phyloP scores from a whole-genome alignment of 2,888 invertebrate genomes.

The Caenorhabditis becei region DNA sequence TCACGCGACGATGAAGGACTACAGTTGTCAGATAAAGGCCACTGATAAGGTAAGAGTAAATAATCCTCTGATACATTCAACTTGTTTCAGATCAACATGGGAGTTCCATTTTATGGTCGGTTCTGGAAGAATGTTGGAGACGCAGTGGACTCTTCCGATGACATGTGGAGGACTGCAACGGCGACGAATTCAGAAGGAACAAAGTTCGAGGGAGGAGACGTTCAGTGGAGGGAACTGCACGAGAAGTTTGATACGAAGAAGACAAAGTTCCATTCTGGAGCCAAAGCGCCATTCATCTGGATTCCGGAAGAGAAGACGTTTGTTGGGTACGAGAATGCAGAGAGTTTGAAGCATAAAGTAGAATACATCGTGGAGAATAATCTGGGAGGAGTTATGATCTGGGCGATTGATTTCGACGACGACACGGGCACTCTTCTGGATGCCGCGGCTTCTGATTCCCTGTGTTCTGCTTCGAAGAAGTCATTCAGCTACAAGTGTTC shows the following conservation, averaged over 20 bases:
- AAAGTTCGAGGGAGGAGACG: slow-evolving; percentile 76
- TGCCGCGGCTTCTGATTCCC: slow-evolving; percentile 40
- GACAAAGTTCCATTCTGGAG: slow-evolving; percentile 71
- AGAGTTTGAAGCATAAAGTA: slow-evolving; percentile 76
- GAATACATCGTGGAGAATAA: slow-evolving; percentile 74
- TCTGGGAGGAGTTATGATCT: slow-evolving; percentile 80
- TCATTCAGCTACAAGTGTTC: slow-evolving; percentile 75
- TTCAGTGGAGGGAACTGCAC: slow-evolving; percentile 74
- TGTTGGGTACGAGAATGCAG: slow-evolving; percentile 78
- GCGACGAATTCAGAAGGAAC: slow-evolving; percentile 67
- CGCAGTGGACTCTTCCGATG: slow-evolving; percentile 76
- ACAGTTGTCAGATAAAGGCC: slow-evolving; percentile 75
- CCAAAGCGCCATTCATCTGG: slow-evolving; percentile 78
- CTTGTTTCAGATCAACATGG: slow-evolving; percentile 76
- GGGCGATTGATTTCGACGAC: slow-evolving; percentile 81
- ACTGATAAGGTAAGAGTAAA: slow-evolving; percentile 48
- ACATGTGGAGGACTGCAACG: slow-evolving; percentile 80
- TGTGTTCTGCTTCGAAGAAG: slow-evolving; percentile 34
- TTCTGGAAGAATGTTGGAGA: slow-evolving; percentile 80
- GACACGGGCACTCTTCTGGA: slow-evolving; percentile 76
- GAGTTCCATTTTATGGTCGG: slow-evolving; percentile 80
- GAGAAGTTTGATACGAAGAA: slow-evolving; percentile 51
- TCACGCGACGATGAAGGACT: slow-evolving; percentile 81
- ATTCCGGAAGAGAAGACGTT: slow-evolving; percentile 70
- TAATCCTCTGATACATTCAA: neutral